phyloP scores from a whole-genome alignment of 2,113 vertebrate species.

The Mohoua ochrocephala region DNA sequence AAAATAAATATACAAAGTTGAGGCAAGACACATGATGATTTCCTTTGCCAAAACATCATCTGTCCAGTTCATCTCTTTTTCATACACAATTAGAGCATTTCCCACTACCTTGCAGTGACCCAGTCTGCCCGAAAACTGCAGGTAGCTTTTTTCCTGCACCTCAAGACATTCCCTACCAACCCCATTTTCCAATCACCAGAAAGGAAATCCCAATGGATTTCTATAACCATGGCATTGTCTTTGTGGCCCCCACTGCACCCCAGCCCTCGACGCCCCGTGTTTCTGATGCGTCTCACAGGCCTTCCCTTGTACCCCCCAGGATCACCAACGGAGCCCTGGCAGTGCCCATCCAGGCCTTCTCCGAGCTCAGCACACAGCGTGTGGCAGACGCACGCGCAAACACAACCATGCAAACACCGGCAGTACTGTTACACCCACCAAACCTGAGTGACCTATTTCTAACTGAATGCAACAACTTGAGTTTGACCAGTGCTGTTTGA shows the following conservation, averaged over 20 bases:
- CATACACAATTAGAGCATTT: background rate
- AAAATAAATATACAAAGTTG: background rate
- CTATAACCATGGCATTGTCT: background rate
- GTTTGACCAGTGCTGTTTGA: background rate
- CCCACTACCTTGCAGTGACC: background rate
- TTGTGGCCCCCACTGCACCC: background rate
- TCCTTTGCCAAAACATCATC: background rate
- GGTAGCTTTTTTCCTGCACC: background rate
- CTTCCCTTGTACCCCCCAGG: rapidly evolving
- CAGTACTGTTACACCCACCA: background rate
- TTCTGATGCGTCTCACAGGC: background rate
- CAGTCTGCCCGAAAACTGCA: background rate
- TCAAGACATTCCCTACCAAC: background rate
- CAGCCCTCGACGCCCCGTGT: rapidly evolving
- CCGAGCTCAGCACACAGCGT: background rate
- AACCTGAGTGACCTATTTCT: background rate
- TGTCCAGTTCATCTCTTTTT: background rate
- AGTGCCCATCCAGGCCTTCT: background rate
- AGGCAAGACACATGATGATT: background rate
- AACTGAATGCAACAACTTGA: background rate
- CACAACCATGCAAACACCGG: background rate
- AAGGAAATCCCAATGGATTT: background rate
- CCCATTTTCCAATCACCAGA: background rate
- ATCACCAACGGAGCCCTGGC: background rate
- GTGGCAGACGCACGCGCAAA: background rate